Conservation (phyloP, 2,113 vertebrate species). For the Xiphophorus couchianus region DNA sequence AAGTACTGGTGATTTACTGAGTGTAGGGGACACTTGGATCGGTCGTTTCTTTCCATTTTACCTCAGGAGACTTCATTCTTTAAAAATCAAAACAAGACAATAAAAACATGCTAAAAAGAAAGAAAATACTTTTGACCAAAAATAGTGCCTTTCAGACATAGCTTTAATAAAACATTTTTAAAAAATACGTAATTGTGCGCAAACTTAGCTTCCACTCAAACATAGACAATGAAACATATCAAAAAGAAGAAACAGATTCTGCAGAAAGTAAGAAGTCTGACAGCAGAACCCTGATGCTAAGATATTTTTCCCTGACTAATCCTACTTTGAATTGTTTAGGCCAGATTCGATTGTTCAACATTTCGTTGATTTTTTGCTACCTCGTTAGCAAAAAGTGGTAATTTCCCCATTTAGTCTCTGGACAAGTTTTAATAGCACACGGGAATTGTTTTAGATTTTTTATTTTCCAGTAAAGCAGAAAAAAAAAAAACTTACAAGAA, state of each 20-base stretch:
- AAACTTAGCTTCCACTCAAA: neutral
- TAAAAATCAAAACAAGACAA: conserved; percentile 1
- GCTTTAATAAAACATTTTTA: neutral
- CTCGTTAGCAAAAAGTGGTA: too few relatives aligned
- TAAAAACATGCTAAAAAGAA: neutral
- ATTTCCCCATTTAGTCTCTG: too few relatives aligned
- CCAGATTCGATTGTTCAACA: too few relatives aligned
- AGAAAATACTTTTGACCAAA: neutral
- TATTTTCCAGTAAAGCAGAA: neutral
- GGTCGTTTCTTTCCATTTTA: conserved; percentile 31
- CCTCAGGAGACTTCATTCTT: neutral
- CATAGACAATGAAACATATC: neutral
- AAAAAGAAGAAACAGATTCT: too few relatives aligned
- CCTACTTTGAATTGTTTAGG: too few relatives aligned
- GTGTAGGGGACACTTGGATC: neutral
- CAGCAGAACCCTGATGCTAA: neutral
- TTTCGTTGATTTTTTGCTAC: too few relatives aligned
- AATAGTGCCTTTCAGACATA: neutral
- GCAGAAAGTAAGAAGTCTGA: too few relatives aligned
- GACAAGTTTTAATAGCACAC: neutral
- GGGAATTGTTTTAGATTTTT: neutral
- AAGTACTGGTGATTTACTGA: neutral
- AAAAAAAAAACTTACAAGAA: neutral
- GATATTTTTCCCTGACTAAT: neutral
- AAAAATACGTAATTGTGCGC: neutral